These are phyloP conservation scores for Diplodus puntazzo DNA, from an alignment of 2,797 vertebrate genomes.

Conservation along the genomic window DNA sequence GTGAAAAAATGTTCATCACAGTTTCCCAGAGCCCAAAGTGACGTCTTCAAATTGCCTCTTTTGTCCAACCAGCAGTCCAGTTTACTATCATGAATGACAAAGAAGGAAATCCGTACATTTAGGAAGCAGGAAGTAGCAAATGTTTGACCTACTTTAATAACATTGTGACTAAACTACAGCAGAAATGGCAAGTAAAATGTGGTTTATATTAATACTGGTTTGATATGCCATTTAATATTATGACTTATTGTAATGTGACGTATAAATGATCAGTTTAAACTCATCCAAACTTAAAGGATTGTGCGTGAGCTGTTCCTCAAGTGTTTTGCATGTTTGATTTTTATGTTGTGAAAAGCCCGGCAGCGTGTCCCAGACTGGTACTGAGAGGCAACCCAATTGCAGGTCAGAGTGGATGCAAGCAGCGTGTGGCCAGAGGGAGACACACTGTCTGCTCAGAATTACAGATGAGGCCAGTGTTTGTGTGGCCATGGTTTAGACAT, in stretches of 20 bases:
- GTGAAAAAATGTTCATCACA: too few relatives aligned
- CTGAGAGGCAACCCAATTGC: neutral
- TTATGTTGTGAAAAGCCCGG: slow-evolving; percentile 1
- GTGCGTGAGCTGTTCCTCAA: neutral
- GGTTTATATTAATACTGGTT: neutral
- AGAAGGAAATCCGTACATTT: too few relatives aligned
- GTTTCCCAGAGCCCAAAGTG: too few relatives aligned
- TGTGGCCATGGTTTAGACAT: slow-evolving; percentile 37
- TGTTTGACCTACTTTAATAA: neutral
- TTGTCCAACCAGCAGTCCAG: too few relatives aligned
- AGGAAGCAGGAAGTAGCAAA: too few relatives aligned
- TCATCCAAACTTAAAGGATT: slow-evolving; percentile 5
- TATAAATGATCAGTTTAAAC: neutral
- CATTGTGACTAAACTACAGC: neutral
- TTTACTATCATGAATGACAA: too few relatives aligned
- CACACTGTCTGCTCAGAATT: slow-evolving; percentile 36
- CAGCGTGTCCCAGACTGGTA: neutral
- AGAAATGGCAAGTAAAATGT: neutral
- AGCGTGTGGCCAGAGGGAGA: slow-evolving; percentile 15
- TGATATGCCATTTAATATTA: neutral
- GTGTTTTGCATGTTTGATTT: slow-evolving; percentile 31
- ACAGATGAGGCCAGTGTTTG: slow-evolving; percentile 54
- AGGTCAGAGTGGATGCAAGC: slow-evolving; percentile 19
- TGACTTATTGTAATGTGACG: neutral
- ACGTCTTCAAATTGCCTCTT: too few relatives aligned